Evolutionary conservation across 2,113 vertebrate species (phyloP), one percentile per base, ranked within the genome.

Genomic region (Helogale parvula): DNA sequence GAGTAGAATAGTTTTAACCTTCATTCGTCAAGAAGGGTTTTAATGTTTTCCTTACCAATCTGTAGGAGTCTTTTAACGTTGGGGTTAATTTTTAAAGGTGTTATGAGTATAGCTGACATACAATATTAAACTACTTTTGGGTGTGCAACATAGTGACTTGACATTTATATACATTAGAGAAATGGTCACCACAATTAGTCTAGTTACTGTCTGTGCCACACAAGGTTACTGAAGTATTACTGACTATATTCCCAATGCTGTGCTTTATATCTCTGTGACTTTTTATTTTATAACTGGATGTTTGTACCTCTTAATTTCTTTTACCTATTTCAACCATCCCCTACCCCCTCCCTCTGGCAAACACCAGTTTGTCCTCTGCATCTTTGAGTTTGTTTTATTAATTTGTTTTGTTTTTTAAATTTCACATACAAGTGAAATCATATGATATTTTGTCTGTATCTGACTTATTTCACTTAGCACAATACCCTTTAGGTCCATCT

Each of bases 1-100:
- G 50, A 90, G 74, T 5, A 92, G 31, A 91, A 88, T 91, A 23
- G 63, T 92, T 12, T 95, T 93, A 68, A 91, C 14, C 50, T 81
- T 60, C 95, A 47, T 68, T 94, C 27, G 35, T 82, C 69, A 93
- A 74, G 35, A 52, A 87, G 16, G 9, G 8, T 68, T 93, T 97
- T 54, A 81, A 81, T 93, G 33, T 52, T 81, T 89, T 76, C 38
- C 31, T 88, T 90, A 82, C 54, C 19, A 25, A 68, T 54, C 71
- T 88, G 10, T 54, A 81, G 45, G 23, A 47, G 12, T 47, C 54
- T 82, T 82, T 94, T 77, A 90, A 93, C 77, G 9, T 57, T 69
- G 80, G 54, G 35, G 8, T 77, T 82, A 93, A 65, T 38, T 94
- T 91, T 63, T 63, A 76, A 80, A 66, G 52, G 47, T 93, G 45